These are phyloP conservation scores for Grus americana DNA, from an alignment of 2,113 vertebrate species.

Conservation along the genomic window DNA sequence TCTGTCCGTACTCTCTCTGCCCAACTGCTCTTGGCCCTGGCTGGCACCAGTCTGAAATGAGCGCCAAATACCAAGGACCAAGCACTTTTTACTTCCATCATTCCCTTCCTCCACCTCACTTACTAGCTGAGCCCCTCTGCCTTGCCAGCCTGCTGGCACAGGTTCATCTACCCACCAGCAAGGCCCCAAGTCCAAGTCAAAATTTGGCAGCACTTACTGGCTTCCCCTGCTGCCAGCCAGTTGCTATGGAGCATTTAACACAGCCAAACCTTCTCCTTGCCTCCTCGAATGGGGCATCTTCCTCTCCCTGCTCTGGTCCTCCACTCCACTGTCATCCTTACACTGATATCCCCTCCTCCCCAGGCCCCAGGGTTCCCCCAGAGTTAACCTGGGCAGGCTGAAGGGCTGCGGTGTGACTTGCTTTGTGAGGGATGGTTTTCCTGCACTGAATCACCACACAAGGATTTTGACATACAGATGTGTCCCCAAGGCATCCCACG, in stretches of 20 bases:
- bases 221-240: neutral
- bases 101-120: neutral
- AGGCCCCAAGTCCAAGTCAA: neutral
- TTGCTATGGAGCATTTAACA: neutral
- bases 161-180: neutral
- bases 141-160: neutral
- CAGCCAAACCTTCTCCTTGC: neutral
- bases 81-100: neutral
- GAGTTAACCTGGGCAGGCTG: neutral
- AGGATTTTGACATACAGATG: neutral
- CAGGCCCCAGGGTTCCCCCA: neutral
- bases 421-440: neutral
- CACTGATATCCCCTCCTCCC: neutral
- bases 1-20: neutral
- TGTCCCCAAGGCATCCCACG: neutral
- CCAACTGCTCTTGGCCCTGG: neutral
- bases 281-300: neutral
- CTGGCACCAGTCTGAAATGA: neutral
- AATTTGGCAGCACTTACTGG: neutral
- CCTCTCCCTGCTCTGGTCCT: rapidly evolving
- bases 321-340: neutral
- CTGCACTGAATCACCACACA: neutral
- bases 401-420: neutral
- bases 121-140: neutral
- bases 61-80: neutral